phyloP scores from a whole-genome alignment of 2,797 vertebrate genomes.

The Remorina albescens region DNA sequence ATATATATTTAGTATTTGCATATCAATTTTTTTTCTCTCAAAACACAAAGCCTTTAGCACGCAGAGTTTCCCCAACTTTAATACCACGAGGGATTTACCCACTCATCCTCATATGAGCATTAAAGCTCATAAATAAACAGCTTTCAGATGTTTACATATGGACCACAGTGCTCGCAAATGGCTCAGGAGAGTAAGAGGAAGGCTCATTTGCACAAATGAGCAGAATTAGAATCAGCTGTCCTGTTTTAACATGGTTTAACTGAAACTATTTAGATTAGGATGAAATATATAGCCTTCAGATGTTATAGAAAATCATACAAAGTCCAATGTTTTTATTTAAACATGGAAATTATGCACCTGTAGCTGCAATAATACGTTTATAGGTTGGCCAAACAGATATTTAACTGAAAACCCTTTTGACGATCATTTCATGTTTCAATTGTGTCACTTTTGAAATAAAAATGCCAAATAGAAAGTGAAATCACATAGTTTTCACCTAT shows the following conservation, averaged over 20 bases:
- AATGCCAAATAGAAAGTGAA: background rate
- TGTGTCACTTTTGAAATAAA: background rate
- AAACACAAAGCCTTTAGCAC: constrained; percentile 52
- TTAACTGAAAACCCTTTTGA: background rate
- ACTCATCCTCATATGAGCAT: constrained; percentile 59
- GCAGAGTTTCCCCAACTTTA: background rate
- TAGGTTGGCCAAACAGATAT: no score
- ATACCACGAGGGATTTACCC: constrained; percentile 53
- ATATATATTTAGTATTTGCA: constrained; percentile 22
- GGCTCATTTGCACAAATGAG: constrained; percentile 67
- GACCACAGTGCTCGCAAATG: constrained; percentile 37
- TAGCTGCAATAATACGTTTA: no score
- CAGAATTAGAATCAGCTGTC: constrained; percentile 36
- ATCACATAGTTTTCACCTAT: no score
- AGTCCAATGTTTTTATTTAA: background rate
- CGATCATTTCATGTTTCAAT: background rate
- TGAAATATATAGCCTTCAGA: background rate
- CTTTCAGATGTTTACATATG: constrained; percentile 77
- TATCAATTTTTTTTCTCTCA: background rate
- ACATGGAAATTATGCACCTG: no score
- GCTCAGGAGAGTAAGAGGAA: constrained; percentile 49
- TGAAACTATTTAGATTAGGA: constrained; percentile 10
- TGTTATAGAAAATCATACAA: no score
- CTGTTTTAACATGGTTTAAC: constrained; percentile 36
- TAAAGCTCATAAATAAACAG: constrained; percentile 74